Percentiles rank a stretch among this genome's conserved stretches.
Evolutionary conservation across 2,113 vertebrate genomes (phyloP).

Genomic region (Aphyosemion australe): DNA sequence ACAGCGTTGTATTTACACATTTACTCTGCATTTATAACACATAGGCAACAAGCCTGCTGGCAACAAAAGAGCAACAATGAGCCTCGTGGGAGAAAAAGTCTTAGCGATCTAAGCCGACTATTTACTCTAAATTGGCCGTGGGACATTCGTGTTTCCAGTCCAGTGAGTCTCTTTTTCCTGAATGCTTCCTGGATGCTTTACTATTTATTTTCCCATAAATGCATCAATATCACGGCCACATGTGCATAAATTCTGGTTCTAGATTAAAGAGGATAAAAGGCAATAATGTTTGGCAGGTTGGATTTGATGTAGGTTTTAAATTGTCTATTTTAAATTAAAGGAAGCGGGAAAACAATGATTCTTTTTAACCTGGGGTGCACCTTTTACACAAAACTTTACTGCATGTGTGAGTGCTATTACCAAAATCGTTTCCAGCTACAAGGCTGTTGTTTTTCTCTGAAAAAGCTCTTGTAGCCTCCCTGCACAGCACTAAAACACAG

Average conservation of each 20-base stretch:
- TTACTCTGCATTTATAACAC: neutral
- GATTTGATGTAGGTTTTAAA: constrained; percentile 29
- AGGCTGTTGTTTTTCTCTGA: neutral
- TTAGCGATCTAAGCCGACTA: constrained; percentile 32
- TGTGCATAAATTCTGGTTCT: constrained; percentile 33
- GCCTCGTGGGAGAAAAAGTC: constrained; percentile 46
- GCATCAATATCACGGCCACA: constrained; percentile 7
- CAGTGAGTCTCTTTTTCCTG: constrained; percentile 3
- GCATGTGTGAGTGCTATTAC: neutral
- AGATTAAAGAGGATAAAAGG: constrained; percentile 7
- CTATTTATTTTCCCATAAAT: neutral
- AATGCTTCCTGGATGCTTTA: neutral
- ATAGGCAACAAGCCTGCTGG: constrained; percentile 27
- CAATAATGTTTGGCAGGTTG: constrained; percentile 37
- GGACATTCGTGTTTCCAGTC: constrained; percentile 29
- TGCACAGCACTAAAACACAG: neutral
- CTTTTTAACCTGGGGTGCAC: constrained; percentile 17
- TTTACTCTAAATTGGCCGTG: constrained; percentile 42
- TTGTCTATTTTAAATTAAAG: constrained; percentile 24
- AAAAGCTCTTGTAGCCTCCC: neutral
- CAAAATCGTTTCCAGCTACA: neutral
- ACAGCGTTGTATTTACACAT: neutral
- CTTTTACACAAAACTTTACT: neutral
- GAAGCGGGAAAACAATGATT: neutral
- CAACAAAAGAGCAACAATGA: constrained; percentile 29